Evolutionary conservation across 2,797 vertebrate genomes (phyloP).

Genomic region (Leucoraja ocellata): DNA sequence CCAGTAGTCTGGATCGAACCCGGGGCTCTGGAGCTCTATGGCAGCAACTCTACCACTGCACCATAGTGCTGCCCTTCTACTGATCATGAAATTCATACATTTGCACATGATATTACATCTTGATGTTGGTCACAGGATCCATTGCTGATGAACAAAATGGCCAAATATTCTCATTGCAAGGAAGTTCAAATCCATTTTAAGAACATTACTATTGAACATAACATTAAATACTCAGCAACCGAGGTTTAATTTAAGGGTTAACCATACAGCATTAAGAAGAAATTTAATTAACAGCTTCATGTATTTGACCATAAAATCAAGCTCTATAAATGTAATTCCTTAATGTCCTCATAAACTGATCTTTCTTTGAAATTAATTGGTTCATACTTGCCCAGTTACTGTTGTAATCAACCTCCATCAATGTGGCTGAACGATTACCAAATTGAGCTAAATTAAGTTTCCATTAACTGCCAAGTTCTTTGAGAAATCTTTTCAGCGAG

Average conservation of each 20-base stretch:
- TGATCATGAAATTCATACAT: not conserved
- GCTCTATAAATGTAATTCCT: not conserved
- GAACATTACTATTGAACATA: not conserved
- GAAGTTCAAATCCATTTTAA: not conserved
- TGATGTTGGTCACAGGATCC: too few species aligned
- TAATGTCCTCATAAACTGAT: conserved; percentile 35
- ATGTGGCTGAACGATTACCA: not conserved
- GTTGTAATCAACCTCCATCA: conserved; percentile 17
- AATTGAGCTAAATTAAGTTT: conserved; percentile 4
- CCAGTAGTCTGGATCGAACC: too few species aligned
- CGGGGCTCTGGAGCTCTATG: too few species aligned
- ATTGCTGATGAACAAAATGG: not conserved
- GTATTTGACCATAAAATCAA: conserved; percentile 28
- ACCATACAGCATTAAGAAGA: not conserved
- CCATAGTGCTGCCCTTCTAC: too few species aligned
- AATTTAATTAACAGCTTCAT: conserved; percentile 15
- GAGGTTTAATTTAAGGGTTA: conserved; percentile 9
- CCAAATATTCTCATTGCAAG: not conserved
- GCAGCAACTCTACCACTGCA: too few species aligned
- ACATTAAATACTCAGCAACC: not conserved
- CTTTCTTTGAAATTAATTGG: conserved; percentile 20
- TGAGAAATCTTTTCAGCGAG: not conserved
- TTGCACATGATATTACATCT: too few species aligned
- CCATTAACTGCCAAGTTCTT: conserved; percentile 3
- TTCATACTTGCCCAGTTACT: conserved; percentile 24